phyloP scores from a whole-genome alignment of 2,888 invertebrate species.

The Lampropteryx suffumata region DNA sequence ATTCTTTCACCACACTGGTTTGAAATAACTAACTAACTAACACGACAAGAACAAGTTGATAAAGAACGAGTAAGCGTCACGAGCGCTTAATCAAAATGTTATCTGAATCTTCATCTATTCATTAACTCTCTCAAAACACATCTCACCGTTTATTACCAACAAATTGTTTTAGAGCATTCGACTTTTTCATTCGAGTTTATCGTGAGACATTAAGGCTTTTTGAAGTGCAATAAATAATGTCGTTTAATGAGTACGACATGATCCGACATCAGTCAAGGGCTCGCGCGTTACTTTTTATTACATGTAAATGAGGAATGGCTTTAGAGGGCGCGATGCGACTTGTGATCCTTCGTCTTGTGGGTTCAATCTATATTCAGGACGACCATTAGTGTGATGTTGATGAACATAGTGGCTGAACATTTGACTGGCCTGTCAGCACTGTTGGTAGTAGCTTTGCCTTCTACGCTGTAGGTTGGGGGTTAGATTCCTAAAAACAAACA shows the following conservation, averaged over 20 bases:
- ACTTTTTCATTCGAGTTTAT: conserved; percentile 17
- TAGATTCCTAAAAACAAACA: too few relatives aligned
- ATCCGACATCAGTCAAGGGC: conserved; percentile 70
- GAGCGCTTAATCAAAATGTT: neutral
- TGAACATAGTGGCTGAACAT: too few relatives aligned
- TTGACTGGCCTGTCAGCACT: too few relatives aligned
- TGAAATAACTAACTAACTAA: too few relatives aligned
- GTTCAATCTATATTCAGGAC: too few relatives aligned
- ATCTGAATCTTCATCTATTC: conserved; percentile 20
- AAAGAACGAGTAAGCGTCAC: too few relatives aligned
- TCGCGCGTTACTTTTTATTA: conserved; percentile 71
- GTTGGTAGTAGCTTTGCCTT: too few relatives aligned
- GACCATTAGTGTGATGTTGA: too few relatives aligned
- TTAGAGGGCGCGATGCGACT: neutral
- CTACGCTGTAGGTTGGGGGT: too few relatives aligned
- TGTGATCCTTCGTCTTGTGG: too few relatives aligned
- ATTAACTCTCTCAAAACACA: conserved; percentile 20
- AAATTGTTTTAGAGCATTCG: conserved; percentile 28
- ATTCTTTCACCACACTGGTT: too few relatives aligned
- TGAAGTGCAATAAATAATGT: conserved; percentile 79
- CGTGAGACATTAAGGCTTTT: conserved; percentile 73
- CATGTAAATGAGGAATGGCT: conserved; percentile 67
- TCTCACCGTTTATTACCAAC: conserved; percentile 27
- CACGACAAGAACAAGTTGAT: too few relatives aligned
- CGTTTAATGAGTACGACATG: conserved; percentile 68